Evolutionary conservation across 2,888 invertebrate species (phyloP).

Genomic region (Tetragonisca angustula): DNA sequence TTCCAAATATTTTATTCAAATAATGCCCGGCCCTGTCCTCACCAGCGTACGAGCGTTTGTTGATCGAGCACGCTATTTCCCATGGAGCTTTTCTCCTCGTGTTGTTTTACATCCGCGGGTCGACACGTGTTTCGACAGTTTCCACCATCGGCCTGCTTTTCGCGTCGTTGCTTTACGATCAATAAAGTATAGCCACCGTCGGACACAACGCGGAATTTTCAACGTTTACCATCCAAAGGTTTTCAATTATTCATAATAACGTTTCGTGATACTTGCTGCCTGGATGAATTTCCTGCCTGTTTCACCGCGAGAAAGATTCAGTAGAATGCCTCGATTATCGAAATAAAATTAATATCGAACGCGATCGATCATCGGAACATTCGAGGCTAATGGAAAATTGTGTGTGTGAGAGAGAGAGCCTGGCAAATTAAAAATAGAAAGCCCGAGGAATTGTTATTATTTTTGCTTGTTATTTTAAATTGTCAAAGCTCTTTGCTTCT

Average conservation of each 20-base stretch:
- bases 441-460: too few relatives aligned
- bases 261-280: neutral
- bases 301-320: neutral
- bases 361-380: too few relatives aligned
- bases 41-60: neutral
- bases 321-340: neutral
- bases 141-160: constrained; percentile 28
- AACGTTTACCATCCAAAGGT: neutral
- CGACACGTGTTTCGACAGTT: constrained; percentile 38
- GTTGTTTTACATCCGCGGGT: constrained; percentile 35
- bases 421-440: too few relatives aligned
- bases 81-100: neutral
- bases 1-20: neutral
- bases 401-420: too few relatives aligned
- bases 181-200: constrained; percentile 32
- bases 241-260: neutral
- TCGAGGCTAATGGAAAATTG: too few relatives aligned
- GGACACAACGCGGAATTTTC: neutral
- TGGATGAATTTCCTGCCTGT: neutral
- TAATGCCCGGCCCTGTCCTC: constrained; percentile 9
- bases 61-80: constrained; percentile 9
- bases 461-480: too few relatives aligned
- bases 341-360: too few relatives aligned
- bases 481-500: too few relatives aligned
- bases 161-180: constrained; percentile 30